These are phyloP conservation scores for Leptogaster cylindrica DNA, from an alignment of 2,888 invertebrate genomes.

Conservation along the genomic window DNA sequence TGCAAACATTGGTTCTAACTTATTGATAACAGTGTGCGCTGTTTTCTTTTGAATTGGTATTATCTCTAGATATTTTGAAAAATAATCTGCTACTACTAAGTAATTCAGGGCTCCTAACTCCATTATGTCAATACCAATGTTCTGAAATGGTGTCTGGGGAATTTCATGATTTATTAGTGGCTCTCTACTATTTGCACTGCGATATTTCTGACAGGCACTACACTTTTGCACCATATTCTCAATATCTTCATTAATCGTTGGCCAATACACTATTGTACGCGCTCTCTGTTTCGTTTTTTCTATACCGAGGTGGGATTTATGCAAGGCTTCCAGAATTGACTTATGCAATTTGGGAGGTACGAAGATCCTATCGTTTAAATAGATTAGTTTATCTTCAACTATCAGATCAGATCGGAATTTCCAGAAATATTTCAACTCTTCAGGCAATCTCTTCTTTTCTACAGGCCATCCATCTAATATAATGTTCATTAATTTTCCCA, in stretches of 20 bases:
- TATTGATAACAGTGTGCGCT: constrained; percentile 34
- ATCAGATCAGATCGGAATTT: too few relatives aligned
- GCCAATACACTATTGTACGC: constrained; percentile 48
- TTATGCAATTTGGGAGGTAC: too few relatives aligned
- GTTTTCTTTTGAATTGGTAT: constrained; percentile 39
- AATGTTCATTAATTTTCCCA: too few relatives aligned
- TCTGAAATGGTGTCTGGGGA: constrained; percentile 51
- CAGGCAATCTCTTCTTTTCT: too few relatives aligned
- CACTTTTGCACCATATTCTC: constrained; percentile 44
- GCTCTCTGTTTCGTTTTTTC: too few relatives aligned
- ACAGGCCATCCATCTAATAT: too few relatives aligned
- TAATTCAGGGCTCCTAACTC: constrained; percentile 49
- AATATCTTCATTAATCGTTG: constrained; percentile 43
- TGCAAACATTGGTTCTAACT: constrained; percentile 47
- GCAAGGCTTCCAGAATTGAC: too few relatives aligned
- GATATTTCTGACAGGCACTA: constrained; percentile 46
- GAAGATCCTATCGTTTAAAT: too few relatives aligned
- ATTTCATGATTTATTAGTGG: constrained; percentile 50
- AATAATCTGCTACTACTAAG: constrained; percentile 50
- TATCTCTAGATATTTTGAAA: constrained; percentile 48
- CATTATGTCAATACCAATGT: constrained; percentile 53
- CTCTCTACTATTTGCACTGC: constrained; percentile 31
- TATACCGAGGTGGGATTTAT: too few relatives aligned
- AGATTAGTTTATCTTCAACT: too few relatives aligned
- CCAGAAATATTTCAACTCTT: too few relatives aligned